These are phyloP conservation scores for Bradypus variegatus DNA, from an alignment of 2,797 vertebrate genomes.

Conservation along the genomic window DNA sequence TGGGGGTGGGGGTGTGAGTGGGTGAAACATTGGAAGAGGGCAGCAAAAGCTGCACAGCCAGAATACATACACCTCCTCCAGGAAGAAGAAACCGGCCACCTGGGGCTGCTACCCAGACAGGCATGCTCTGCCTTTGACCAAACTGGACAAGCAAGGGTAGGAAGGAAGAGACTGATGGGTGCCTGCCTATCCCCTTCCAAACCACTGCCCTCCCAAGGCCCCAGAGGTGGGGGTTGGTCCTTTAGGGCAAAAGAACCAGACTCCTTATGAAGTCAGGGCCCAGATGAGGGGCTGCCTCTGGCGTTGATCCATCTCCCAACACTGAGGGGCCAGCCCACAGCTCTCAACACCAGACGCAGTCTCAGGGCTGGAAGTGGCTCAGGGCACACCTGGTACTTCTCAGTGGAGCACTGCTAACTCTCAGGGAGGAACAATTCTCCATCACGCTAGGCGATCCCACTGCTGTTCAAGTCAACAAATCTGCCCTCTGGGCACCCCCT, in stretches of 20 bases:
- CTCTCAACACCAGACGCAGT: not conserved
- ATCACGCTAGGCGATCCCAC: not conserved
- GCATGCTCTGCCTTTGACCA: not conserved
- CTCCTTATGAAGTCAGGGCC: not conserved
- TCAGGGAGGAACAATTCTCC: not conserved
- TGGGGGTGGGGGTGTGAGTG: not conserved
- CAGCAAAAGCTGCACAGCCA: not conserved
- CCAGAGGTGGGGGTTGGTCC: not conserved
- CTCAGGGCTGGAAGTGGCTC: fast-evolving
- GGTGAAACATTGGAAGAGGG: not conserved
- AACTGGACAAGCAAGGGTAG: not conserved
- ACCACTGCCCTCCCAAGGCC: not conserved
- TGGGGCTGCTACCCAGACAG: not conserved
- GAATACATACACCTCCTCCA: not conserved
- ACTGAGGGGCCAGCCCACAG: not conserved
- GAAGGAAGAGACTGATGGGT: not conserved
- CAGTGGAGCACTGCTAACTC: not conserved
- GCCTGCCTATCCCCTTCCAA: not conserved
- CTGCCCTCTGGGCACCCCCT: not conserved
- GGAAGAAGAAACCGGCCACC: not conserved
- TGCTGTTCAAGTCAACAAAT: not conserved
- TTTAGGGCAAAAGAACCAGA: not conserved
- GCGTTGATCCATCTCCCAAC: not conserved
- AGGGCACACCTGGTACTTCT: not conserved
- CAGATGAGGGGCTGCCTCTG: not conserved